phyloP scores from a whole-genome alignment of 2,113 vertebrate species.

The Phoxinus phoxinus region DNA sequence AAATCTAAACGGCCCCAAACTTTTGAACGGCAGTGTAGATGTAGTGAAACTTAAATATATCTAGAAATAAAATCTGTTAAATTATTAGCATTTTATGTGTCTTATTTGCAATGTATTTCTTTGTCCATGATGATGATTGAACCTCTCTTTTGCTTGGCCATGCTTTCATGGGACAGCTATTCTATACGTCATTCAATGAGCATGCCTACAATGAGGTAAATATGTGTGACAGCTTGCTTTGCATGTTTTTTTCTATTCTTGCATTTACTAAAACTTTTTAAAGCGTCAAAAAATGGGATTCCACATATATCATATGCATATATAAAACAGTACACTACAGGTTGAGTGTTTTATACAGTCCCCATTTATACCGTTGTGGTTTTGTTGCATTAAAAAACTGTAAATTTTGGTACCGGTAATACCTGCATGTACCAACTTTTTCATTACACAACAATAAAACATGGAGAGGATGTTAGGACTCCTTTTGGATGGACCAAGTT shows the following conservation, averaged over 20 bases:
- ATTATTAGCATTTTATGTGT: constrained; percentile 8
- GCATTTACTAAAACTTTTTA: not conserved
- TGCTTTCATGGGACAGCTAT: constrained; percentile 85
- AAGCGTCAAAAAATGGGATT: not conserved
- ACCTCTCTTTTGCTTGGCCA: constrained; percentile 69
- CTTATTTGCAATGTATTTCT: constrained; percentile 12
- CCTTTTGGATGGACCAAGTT: not conserved
- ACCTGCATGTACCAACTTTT: not conserved
- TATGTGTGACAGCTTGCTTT: not conserved
- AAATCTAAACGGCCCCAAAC: too few relatives aligned
- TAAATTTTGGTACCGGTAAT: not conserved
- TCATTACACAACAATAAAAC: not conserved
- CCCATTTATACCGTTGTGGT: not conserved
- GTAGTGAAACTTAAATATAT: not conserved
- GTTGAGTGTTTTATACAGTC: not conserved
- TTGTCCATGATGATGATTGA: constrained; percentile 65
- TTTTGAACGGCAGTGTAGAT: not conserved
- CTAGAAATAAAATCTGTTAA: not conserved
- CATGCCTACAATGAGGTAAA: constrained; percentile 98
- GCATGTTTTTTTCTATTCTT: not conserved
- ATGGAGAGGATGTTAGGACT: not conserved
- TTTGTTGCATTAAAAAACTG: not conserved
- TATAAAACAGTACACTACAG: not conserved
- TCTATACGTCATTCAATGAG: constrained; percentile 95
- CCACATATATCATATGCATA: not conserved